phyloP scores from a whole-genome alignment of 2,113 vertebrate species.

The Speoplatyrhinus poulsoni region DNA sequence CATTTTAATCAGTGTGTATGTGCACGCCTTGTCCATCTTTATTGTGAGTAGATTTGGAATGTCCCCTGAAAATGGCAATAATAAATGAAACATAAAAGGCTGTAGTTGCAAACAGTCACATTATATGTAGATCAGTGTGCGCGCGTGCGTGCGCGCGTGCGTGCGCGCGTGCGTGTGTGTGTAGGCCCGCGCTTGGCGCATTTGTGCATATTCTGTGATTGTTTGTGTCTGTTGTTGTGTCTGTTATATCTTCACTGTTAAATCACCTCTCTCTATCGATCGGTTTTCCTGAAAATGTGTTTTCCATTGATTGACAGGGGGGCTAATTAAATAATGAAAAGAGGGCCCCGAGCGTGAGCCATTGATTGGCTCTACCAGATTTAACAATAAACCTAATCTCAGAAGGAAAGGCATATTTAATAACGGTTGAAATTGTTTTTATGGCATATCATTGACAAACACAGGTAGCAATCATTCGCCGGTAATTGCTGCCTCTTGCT shows the following conservation, averaged over 20 bases:
- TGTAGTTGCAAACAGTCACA: no score
- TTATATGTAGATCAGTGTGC: not conserved
- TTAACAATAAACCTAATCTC: constrained; percentile 34
- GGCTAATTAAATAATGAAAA: constrained; percentile 52
- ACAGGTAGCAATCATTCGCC: constrained; percentile 35
- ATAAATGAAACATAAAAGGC: no score
- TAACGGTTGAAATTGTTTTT: constrained; percentile 43
- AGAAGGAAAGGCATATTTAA: constrained; percentile 34
- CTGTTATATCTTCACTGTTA: not conserved
- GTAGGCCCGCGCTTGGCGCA: not conserved
- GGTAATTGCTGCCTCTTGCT: constrained; percentile 41
- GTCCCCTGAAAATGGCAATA: no score
- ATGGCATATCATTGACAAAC: constrained; percentile 45
- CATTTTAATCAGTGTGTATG: no score
- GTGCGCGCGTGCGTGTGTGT: not conserved
- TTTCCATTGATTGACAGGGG: constrained; percentile 56
- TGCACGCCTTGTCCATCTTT: no score
- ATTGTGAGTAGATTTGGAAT: no score
- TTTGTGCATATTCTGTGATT: not conserved
- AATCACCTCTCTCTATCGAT: constrained; percentile 49
- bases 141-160: no score
- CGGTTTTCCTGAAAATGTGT: constrained; percentile 48
- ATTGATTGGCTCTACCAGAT: constrained; percentile 43
- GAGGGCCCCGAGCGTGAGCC: constrained; percentile 7
- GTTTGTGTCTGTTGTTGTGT: not conserved